phyloP scores from a whole-genome alignment of 2,888 invertebrate species.

The Diachrysia chrysitis region DNA sequence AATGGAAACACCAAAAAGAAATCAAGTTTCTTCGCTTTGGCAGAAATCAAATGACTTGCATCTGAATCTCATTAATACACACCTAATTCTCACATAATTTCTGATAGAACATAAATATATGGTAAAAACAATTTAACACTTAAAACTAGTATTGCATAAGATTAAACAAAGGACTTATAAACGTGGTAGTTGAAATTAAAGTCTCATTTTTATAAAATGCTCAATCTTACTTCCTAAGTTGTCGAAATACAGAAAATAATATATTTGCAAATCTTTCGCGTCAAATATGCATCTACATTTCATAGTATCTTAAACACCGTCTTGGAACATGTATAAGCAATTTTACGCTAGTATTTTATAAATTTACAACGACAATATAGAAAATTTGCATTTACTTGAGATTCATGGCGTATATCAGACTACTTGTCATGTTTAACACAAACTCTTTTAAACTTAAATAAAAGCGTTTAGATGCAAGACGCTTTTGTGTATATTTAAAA shows the following conservation, averaged over 20 bases:
- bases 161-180: conserved; percentile 81
- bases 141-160: conserved; percentile 89
- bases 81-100: conserved; percentile 69
- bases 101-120: conserved; percentile 84
- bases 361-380: conserved; percentile 44
- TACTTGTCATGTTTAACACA: conserved; percentile 61
- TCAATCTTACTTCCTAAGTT: conserved; percentile 62
- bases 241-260: conserved; percentile 53
- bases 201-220: conserved; percentile 67
- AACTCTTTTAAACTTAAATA: conserved; percentile 43
- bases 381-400: conserved; percentile 59
- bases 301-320: conserved; percentile 25
- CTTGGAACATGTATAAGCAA: conserved; percentile 45
- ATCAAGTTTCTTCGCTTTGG: conserved; percentile 79
- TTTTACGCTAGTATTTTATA: conserved; percentile 41
- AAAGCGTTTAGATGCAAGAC: conserved; percentile 38
- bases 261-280: conserved; percentile 44
- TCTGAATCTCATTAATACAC: conserved; percentile 70
- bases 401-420: conserved; percentile 58
- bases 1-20: conserved; percentile 68
- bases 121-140: conserved; percentile 89
- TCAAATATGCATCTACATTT: conserved; percentile 33
- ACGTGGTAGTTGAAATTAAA: conserved; percentile 71
- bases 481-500: conserved; percentile 22
- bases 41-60: conserved; percentile 78